Evolutionary conservation across 2,113 vertebrate species (phyloP), one percentile per base, ranked within the genome.

Genomic region (Fregetta grallaria): DNA sequence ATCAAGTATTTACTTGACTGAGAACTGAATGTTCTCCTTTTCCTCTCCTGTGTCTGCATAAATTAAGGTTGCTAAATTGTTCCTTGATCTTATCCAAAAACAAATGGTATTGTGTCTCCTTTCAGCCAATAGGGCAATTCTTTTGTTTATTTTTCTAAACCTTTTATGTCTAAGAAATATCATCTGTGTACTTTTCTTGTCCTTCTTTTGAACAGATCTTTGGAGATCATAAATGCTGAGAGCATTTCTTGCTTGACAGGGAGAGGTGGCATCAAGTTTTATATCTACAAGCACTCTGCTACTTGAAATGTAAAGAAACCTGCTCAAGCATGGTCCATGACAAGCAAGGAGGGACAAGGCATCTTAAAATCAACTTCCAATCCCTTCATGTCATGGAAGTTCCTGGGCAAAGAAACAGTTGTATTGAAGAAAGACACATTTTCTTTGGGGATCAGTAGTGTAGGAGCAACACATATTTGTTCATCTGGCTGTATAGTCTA

Each of bases 301-400:
- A 59, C 78, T 75, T 86, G 82, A 94, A 90, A 94, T 88, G 74
- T 82, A 72, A 50, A 92, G 90, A 77, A 82, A 97, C 65, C 34
- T 94, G 86, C 88, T 76, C 77, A 95, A 70, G 87, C 45, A 61
- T 61, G 59, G 81, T 88, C 96, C 79, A 2, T 74, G 75, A 76
- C 80, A 90, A 80, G 58, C 52, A 91, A 92, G 83, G 74, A 91
- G 86, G 65, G 88, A 92, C 83, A 80, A 86, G 47, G 34, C 82
- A 85, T 91, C 85, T 92, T 88, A 78, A 95, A 96, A 94, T 58
- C 73, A 84, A 11, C 81, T 77, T 78, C 50, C 34, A 75, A 71
- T 91, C 49, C 45, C 61, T 85, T 44, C 58, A 76, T 30, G 29
- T 56, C 79, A 45, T 71, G 74, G 73, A 96, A 86, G 44, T 34